Evolutionary conservation across 2,797 vertebrate genomes (phyloP).

Genomic region (Myiothlypis chrysogaster): DNA sequence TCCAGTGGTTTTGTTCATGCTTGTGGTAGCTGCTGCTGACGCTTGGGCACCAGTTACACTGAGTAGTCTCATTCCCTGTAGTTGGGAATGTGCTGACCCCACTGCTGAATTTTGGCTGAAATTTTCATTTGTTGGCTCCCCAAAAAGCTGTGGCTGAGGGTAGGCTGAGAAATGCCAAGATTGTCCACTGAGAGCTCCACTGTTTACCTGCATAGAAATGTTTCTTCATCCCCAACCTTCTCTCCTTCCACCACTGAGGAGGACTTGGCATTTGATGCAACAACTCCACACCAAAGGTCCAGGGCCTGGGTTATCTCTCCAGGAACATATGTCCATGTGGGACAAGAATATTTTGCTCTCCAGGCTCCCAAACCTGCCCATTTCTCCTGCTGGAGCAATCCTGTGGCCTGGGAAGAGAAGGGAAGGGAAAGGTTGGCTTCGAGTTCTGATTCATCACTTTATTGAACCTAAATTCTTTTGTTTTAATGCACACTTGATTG

Average conservation of each 20-base stretch:
- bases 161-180: neutral
- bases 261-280: neutral
- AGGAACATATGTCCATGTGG: neutral
- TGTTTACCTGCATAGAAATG: neutral
- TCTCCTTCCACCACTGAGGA: neutral
- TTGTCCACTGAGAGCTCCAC: neutral
- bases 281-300: neutral
- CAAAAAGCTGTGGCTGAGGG: neutral
- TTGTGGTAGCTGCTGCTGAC: neutral
- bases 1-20: neutral
- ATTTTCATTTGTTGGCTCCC: neutral
- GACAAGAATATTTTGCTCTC: neutral
- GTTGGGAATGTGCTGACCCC: neutral
- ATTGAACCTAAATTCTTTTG: conserved; percentile 78
- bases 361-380: neutral
- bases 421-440: conserved; percentile 59
- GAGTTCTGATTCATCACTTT: conserved; percentile 77
- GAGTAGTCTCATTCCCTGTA: neutral
- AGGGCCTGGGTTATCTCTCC: neutral
- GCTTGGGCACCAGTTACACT: neutral
- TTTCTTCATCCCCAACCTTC: neutral
- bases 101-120: neutral
- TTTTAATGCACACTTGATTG: conserved; percentile 80
- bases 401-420: neutral
- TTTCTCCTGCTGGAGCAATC: neutral